Base-by-base conservation (phyloP, 1,140 invertebrate species). In the Berghia stephanieae region DNA sequence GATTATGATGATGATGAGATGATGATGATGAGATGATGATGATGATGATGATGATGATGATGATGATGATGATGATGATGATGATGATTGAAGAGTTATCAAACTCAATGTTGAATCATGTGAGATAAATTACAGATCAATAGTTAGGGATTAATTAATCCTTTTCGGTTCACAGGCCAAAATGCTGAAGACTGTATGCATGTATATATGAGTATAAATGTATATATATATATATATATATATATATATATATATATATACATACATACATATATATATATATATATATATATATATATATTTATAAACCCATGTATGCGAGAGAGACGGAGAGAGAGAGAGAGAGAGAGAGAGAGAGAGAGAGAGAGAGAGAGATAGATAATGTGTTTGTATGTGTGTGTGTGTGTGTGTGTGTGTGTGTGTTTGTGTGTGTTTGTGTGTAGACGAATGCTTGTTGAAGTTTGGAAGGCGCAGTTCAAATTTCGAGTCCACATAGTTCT, bases 11-110 rank as follows among this genome's bases (percentile, higher is more conserved):
- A n/a, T n/a, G n/a, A n/a, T n/a, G n/a, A n/a, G n/a, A n/a, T n/a
- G n/a, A n/a, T n/a, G n/a, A n/a, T n/a, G n/a, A n/a, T n/a, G n/a
- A n/a, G n/a, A n/a, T n/a, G n/a, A n/a, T n/a, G n/a, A n/a, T n/a
- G n/a, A n/a, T n/a, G n/a, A n/a, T n/a, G n/a, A 52, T 16, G 57
- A 60, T 60, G 57, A 8, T 60, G 57, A 60, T 60, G 57, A 60
- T 60, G 1, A 60, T 60, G 57, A 60, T 60, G 57, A 52, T 49
- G 55, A 66, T 36, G 71, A 73, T 34, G 42, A 43, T 38, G 13
- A 52, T 31, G 42, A 43, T 38, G 44, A 52, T 31, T 24, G 44
- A 16, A 24, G n/a, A 16, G 46, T 16, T 52, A 24, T 16, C 36
- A 34, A 60, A 27, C 24, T 27, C 36, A 34, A 60, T n/a, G 8